Evolutionary conservation across 1,140 invertebrate species (phyloP), one percentile per base, ranked within the genome.

Genomic region (Reticulitermes speratus): DNA sequence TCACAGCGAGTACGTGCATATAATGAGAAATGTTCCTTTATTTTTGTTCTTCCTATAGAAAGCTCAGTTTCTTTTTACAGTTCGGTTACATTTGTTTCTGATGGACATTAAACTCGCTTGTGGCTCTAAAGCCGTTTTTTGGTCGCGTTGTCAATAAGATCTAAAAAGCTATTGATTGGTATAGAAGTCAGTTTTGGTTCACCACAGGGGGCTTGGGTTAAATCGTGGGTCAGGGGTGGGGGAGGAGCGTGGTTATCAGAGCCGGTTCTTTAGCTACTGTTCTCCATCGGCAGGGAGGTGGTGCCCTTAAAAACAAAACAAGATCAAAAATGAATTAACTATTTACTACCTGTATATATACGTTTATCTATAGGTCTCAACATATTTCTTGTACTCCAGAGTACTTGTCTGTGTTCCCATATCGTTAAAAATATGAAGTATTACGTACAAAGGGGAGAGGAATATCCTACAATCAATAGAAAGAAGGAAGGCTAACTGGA

Each of bases 241-340:
- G 25, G 59, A 65, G 59, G 59, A 65, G 59, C 2, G 59, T 65
- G 25, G 59, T 65, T 65, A 65, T 65, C 59, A 65, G 59, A 65
- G 59, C 59, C 59, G 59, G 59, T 65, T 65, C 59, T 65, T 65
- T 65, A 65, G 59, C 59, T 65, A 65, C 59, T 65, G 59, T 75
- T 75, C 65, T 75, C n/a, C 65, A 75, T 75, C 25, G 14, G 65
- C 65, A 75, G 65, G 65, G 65, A 75, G 65, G 65, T 25, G 65
- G n/a, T 75, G 65, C 65, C 65, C 65, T 75, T 75, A 75, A 30
- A 75, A 75, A 75, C 65, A 75, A 75, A 75, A 75, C 65, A 75
- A 75, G 65, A 75, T 75, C 65, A 75, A 75, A 75, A 75, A 25
- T 75, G 65, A 75, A 75, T 75, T 75, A 75, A 75, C 65, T 30